Conservation (phyloP, 1,140 invertebrate species). For the Drosophila kohkoa region DNA sequence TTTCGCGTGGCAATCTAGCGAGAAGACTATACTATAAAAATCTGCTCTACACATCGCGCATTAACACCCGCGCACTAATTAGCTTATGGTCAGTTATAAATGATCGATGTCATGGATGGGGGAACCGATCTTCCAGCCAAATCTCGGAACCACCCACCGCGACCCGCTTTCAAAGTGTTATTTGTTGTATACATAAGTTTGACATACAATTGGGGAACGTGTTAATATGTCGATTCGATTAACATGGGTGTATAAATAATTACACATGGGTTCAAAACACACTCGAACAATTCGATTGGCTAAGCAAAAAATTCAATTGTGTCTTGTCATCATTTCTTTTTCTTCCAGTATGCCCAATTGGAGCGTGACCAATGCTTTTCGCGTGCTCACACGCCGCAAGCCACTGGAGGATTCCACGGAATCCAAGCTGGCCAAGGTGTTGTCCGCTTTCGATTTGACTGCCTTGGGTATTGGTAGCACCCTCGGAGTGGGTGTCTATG, state of each 20-base stretch:
- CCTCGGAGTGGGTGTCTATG: conserved; percentile 96
- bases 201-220: conserved; percentile 57
- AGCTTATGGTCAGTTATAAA: conserved; percentile 58
- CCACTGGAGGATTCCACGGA: conserved; percentile 81
- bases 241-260: conserved; percentile 54
- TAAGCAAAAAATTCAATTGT: conserved; percentile 49
- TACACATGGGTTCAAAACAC: conserved; percentile 23
- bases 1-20: conserved; percentile 31
- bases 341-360: conserved; percentile 75
- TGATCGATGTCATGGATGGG: conserved; percentile 10
- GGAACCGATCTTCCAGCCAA: neutral
- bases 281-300: conserved; percentile 30
- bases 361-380: conserved; percentile 70
- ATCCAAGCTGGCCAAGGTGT: conserved; percentile 90
- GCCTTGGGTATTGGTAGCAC: conserved; percentile 94
- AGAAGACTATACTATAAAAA: conserved; percentile 29
- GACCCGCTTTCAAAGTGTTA: conserved; percentile 6
- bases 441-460: conserved; percentile 92
- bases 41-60: conserved; percentile 59
- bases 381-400: conserved; percentile 76
- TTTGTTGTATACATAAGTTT: conserved; percentile 13
- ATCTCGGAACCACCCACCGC: conserved; percentile 15
- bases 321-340: conserved; percentile 25
- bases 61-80: conserved; percentile 73
- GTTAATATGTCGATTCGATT: conserved; percentile 73